phyloP scores from a whole-genome alignment of 2,797 vertebrate genomes.

The Peromyscus melanophrys region DNA sequence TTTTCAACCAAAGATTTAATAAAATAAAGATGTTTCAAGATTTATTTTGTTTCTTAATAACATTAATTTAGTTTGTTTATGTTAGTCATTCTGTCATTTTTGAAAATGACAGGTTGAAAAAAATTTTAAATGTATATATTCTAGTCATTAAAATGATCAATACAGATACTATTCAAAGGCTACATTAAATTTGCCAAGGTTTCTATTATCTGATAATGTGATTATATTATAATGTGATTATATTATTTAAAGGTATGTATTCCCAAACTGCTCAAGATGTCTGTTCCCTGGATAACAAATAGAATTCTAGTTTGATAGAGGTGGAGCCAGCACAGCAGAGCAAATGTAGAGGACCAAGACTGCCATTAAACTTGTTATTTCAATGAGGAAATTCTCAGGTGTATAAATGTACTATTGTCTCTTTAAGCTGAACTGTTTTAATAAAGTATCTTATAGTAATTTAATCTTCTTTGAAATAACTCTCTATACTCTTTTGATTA shows the following conservation, averaged over 20 bases:
- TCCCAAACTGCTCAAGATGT: background rate
- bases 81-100: background rate
- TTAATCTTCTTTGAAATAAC: slow-evolving; percentile 42
- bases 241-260: background rate
- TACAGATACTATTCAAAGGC: background rate
- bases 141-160: background rate
- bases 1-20: background rate
- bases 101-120: background rate
- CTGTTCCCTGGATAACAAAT: background rate
- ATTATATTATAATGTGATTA: background rate
- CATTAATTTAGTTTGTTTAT: background rate
- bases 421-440: slow-evolving; percentile 19
- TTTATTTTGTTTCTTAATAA: background rate
- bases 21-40: background rate
- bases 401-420: background rate
- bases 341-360: background rate
- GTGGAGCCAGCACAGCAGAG: background rate
- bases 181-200: background rate
- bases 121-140: background rate
- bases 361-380: background rate
- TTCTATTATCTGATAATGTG: background rate
- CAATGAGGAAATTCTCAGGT: background rate
- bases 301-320: background rate
- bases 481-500: background rate
- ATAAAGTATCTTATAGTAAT: slow-evolving; percentile 15